Evolutionary conservation across 2,888 invertebrate genomes (phyloP).

Genomic region (Cerastoderma edule): DNA sequence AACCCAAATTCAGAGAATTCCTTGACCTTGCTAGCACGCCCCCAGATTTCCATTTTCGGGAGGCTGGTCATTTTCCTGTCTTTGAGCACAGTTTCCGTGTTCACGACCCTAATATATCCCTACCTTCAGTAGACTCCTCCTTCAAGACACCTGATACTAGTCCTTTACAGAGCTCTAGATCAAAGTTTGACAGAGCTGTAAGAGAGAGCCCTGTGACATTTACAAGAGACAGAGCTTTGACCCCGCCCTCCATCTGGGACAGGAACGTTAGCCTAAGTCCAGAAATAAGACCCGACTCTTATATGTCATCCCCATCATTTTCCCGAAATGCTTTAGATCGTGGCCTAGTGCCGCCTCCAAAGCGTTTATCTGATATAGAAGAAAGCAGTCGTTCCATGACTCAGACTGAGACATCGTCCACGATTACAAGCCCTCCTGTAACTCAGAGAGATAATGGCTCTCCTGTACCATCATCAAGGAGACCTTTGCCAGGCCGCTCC

Average conservation of each 20-base stretch:
- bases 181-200: too few species aligned
- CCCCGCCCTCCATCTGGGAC: constrained; percentile 37
- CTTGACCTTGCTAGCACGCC: constrained; percentile 30
- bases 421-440: constrained; percentile 30
- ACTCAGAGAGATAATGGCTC: constrained; percentile 42
- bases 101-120: constrained; percentile 7
- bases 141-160: background rate
- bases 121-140: background rate
- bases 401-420: constrained; percentile 41
- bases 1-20: constrained; percentile 27
- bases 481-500: constrained; percentile 14
- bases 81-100: constrained; percentile 17
- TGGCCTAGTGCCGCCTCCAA: constrained; percentile 18
- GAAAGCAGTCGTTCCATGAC: constrained; percentile 16
- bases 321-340: constrained; percentile 7
- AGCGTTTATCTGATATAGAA: constrained; percentile 9
- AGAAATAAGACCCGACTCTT: constrained; percentile 10
- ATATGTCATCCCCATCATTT: background rate
- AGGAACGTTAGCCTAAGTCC: constrained; percentile 25
- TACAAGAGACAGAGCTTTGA: constrained; percentile 35
- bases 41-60: constrained; percentile 1
- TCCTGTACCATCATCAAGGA: background rate
- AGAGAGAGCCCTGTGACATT: background rate
- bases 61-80: constrained; percentile 32
- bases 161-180: background rate